phyloP scores from a whole-genome alignment of 1,140 invertebrate genomes.

The Ceratosolen fusciceps region DNA sequence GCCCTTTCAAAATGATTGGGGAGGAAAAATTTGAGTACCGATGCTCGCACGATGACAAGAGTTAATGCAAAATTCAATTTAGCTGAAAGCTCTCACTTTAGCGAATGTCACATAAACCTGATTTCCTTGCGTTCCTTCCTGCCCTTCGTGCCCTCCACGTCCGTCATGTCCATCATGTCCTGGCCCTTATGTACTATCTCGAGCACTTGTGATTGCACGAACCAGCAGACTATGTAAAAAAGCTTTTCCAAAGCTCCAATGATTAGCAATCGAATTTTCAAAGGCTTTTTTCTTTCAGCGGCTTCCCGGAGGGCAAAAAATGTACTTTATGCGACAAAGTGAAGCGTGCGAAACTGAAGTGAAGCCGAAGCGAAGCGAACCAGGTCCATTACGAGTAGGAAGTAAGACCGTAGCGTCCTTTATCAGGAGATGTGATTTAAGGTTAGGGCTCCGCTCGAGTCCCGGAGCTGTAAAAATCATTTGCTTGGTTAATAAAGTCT shows the following conservation, averaged over 20 bases:
- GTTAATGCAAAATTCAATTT: slow-evolving; percentile 45
- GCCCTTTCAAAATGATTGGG: slow-evolving; percentile 42
- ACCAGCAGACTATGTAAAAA: neutral
- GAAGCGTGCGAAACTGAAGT: no score
- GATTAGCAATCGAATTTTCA: slow-evolving; percentile 49
- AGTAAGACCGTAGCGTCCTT: no score
- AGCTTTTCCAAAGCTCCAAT: slow-evolving; percentile 56
- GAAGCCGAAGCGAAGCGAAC: no score
- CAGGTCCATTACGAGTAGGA: no score
- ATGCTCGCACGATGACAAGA: neutral
- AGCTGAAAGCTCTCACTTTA: slow-evolving; percentile 21
- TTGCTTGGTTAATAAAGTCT: no score
- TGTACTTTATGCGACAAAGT: no score
- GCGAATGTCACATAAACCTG: slow-evolving; percentile 9
- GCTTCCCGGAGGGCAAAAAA: no score
- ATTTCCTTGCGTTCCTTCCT: neutral
- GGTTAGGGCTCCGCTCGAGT: no score
- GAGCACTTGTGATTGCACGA: neutral
- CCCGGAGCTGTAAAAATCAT: no score
- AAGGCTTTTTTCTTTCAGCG: slow-evolving; percentile 9
- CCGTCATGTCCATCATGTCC: no score
- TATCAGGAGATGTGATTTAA: no score
- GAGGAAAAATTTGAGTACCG: slow-evolving; percentile 2
- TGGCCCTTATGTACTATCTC: no score
- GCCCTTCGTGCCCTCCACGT: neutral